These are phyloP conservation scores for Catamblyrhynchus diadema DNA, from an alignment of 2,797 vertebrate genomes.

Conservation along the genomic window DNA sequence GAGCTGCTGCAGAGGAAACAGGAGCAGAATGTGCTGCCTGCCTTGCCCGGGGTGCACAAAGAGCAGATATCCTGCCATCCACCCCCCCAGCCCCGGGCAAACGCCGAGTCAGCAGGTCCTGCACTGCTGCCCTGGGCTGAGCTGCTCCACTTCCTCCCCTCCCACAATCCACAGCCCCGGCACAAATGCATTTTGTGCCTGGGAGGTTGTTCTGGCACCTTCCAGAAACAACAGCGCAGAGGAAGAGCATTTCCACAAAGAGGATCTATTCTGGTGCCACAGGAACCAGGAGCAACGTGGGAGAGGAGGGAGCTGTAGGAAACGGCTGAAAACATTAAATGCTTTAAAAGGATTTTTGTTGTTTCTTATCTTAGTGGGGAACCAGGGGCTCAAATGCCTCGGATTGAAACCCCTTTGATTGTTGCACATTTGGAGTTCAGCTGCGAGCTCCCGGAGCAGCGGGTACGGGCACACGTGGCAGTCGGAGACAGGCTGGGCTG, in stretches of 20 bases:
- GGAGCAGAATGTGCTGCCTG: neutral
- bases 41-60: conserved; percentile 7
- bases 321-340: neutral
- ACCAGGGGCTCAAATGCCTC: neutral
- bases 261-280: conserved; percentile 51
- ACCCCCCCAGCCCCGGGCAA: neutral
- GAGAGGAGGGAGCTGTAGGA: conserved; percentile 29
- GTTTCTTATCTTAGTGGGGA: conserved; percentile 41
- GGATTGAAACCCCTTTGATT: neutral
- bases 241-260: conserved; percentile 1
- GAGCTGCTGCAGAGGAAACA: neutral
- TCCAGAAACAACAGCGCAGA: neutral
- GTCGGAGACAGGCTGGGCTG: neutral
- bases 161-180: neutral
- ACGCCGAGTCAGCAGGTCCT: conserved; percentile 8
- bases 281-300: conserved; percentile 38
- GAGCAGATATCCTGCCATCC: conserved; percentile 44
- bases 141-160: conserved; percentile 5
- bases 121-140: neutral
- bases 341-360: conserved; percentile 1
- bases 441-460: neutral
- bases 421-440: neutral
- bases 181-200: neutral
- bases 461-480: neutral
- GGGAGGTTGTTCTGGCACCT: neutral